These are phyloP conservation scores for Oligia latruncula DNA, from an alignment of 2,888 invertebrate species.

Conservation along the genomic window DNA sequence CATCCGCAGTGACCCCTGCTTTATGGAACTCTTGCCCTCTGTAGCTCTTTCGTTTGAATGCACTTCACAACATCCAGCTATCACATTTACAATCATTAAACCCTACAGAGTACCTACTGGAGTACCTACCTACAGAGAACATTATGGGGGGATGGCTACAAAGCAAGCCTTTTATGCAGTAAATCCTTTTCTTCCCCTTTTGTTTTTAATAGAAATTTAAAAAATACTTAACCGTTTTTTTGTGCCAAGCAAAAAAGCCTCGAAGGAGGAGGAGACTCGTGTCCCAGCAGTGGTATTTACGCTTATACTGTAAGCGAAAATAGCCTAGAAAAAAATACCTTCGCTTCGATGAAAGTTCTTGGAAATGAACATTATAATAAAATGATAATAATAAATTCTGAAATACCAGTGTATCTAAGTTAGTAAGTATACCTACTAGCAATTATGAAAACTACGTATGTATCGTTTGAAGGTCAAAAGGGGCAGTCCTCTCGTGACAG, in stretches of 20 bases:
- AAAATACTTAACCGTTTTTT: not conserved
- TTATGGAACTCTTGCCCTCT: conserved; percentile 65
- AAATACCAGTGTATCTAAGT: not conserved
- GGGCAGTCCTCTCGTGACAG: conserved; percentile 56
- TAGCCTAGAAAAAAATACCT: not conserved
- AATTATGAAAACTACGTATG: not conserved
- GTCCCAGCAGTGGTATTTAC: too few species aligned
- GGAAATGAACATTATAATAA: not conserved
- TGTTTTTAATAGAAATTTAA: not conserved
- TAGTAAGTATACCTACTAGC: not conserved
- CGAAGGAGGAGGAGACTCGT: not conserved
- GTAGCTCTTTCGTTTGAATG: conserved; percentile 71
- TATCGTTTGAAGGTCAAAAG: conserved; percentile 25
- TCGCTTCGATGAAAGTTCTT: not conserved
- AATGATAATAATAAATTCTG: not conserved
- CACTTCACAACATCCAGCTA: conserved; percentile 67
- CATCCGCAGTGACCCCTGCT: conserved; percentile 58
- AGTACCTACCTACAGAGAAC: conserved; percentile 6
- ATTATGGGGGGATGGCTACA: conserved; percentile 10
- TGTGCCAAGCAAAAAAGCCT: not conserved
- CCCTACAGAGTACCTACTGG: conserved; percentile 47
- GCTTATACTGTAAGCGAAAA: not conserved
- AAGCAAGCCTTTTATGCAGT: conserved; percentile 21
- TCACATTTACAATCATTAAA: conserved; percentile 69
- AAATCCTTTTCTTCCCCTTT: conserved; percentile 3